Evolutionary conservation across 2,113 vertebrate genomes (phyloP).

Genomic region (Oceanites oceanicus): DNA sequence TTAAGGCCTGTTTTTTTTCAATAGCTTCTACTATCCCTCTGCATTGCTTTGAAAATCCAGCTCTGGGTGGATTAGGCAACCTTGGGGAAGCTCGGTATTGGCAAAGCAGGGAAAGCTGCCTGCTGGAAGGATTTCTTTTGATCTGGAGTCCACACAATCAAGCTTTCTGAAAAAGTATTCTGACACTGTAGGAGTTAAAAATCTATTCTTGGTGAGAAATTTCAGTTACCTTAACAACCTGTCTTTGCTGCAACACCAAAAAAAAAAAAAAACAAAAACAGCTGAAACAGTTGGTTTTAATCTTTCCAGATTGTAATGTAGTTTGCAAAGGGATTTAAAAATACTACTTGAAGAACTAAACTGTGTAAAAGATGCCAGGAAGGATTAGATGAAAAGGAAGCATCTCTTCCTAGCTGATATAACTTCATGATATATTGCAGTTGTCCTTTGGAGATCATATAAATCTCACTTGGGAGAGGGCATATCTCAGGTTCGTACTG

Average conservation of each 20-base stretch:
- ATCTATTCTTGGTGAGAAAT: not conserved
- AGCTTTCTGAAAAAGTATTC: not conserved
- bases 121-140: not conserved
- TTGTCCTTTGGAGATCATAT: not conserved
- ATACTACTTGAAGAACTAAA: not conserved
- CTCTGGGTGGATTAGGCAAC: not conserved
- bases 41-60: not conserved
- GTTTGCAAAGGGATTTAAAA: not conserved
- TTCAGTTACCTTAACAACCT: not conserved
- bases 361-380: not conserved
- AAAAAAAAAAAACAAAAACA: no score
- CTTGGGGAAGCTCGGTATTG: not conserved
- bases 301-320: not conserved
- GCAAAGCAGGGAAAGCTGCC: not conserved
- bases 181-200: not conserved
- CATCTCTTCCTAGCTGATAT: not conserved
- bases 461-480: not conserved
- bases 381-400: not conserved
- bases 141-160: not conserved
- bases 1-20: not conserved
- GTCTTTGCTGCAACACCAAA: not conserved
- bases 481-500: accelerated
- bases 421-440: not conserved
- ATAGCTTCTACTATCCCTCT: not conserved
- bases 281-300: accelerated